phyloP scores from a whole-genome alignment of 2,888 invertebrate species.

The Lasius fuliginosus region DNA sequence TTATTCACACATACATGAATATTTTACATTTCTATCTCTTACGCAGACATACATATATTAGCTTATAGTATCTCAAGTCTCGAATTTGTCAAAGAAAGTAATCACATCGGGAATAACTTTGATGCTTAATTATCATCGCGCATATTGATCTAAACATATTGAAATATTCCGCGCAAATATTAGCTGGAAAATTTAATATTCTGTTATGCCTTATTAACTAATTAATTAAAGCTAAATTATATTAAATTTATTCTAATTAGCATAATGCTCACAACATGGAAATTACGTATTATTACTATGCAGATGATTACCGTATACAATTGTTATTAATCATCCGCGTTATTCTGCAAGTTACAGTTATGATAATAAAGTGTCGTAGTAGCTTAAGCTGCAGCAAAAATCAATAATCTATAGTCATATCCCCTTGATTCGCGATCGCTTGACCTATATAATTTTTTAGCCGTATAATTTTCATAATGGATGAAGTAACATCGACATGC shows the following conservation, averaged over 20 bases:
- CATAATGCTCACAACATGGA: background rate
- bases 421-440: slow-evolving; percentile 58
- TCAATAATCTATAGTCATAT: slow-evolving; percentile 56
- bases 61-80: background rate
- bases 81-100: background rate
- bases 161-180: slow-evolving; percentile 9
- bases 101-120: background rate
- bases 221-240: background rate
- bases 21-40: background rate
- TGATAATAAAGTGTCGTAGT: slow-evolving; percentile 27
- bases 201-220: background rate
- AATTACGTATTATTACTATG: slow-evolving; percentile 2
- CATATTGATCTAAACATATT: background rate
- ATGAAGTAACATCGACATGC: slow-evolving; percentile 48
- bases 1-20: background rate
- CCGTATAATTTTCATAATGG: slow-evolving; percentile 56
- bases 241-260: slow-evolving; percentile 2
- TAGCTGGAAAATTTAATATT: background rate
- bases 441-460: slow-evolving; percentile 58
- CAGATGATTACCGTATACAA: background rate
- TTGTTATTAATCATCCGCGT: slow-evolving; percentile 27
- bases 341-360: slow-evolving; percentile 42
- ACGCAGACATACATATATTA: background rate
- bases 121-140: background rate
- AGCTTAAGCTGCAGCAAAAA: slow-evolving; percentile 40